Conservation (phyloP, 92 coral and sea anemone species). For the Heteractis magnifica region DNA sequence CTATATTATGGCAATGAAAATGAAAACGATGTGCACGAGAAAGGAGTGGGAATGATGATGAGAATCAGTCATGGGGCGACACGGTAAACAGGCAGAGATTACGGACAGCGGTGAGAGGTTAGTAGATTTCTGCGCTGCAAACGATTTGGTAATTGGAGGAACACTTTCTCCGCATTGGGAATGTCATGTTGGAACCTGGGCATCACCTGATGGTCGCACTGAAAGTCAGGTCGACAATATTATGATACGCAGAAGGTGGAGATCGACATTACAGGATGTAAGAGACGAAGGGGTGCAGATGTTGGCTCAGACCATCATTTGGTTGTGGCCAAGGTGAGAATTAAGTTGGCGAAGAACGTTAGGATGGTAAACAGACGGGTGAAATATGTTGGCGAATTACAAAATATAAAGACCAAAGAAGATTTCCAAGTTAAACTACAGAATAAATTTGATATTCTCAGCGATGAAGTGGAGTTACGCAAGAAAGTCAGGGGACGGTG, state of each 20-base stretch:
- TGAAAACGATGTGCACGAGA: too few relatives aligned
- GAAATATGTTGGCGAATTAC: too few relatives aligned
- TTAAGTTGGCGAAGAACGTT: too few relatives aligned
- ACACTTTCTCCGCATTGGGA: conserved; percentile 28
- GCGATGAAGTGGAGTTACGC: too few relatives aligned
- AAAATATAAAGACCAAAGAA: too few relatives aligned
- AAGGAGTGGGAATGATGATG: too few relatives aligned
- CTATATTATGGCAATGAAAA: too few relatives aligned
- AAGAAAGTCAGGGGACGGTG: too few relatives aligned
- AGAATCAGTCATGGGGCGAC: too few relatives aligned
- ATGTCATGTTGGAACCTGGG: conserved; percentile 31
- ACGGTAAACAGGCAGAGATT: conserved; percentile 15
- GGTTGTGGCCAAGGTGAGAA: not conserved
- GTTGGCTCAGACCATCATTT: conserved; percentile 30
- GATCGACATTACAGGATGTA: conserved; percentile 27
- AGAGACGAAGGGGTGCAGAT: conserved; percentile 23
- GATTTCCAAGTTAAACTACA: too few relatives aligned
- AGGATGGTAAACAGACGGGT: too few relatives aligned
- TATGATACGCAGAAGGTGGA: conserved; percentile 18
- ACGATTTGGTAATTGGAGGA: conserved; percentile 37
- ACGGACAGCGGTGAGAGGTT: conserved; percentile 33
- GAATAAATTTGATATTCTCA: too few relatives aligned
- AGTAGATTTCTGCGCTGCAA: conserved; percentile 26
- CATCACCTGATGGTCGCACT: conserved; percentile 33
- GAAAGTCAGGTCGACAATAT: conserved; percentile 24